Conservation (phyloP, 2,797 vertebrate genomes). For the Adrianichthys oophorus region DNA sequence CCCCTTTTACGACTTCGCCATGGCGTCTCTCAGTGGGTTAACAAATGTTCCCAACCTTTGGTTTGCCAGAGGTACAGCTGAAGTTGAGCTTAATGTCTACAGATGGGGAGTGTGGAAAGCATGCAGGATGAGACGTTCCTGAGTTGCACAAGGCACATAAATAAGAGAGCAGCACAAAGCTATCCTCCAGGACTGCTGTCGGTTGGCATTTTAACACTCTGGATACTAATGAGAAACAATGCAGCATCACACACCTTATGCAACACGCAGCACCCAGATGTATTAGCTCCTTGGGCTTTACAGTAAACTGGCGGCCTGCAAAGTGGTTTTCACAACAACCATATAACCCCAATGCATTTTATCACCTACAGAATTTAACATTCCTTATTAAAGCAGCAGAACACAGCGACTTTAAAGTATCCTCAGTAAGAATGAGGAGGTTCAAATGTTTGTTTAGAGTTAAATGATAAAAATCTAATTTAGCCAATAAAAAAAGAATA, state of each 20-base stretch:
- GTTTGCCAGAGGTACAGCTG: slow-evolving; percentile 69
- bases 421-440: too few species aligned
- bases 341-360: slow-evolving; percentile 3
- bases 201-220: slow-evolving; percentile 70
- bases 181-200: slow-evolving; percentile 77
- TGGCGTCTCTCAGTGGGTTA: slow-evolving; percentile 59
- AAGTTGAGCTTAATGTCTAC: slow-evolving; percentile 75
- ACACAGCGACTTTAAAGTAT: background rate
- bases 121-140: slow-evolving; percentile 70
- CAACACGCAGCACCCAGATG: slow-evolving; percentile 69
- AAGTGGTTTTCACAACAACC: slow-evolving; percentile 5
- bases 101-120: slow-evolving; percentile 70
- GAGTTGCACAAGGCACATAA: slow-evolving; percentile 67
- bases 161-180: slow-evolving; percentile 72
- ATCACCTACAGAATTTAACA: background rate
- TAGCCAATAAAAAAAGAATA: too few species aligned
- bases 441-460: too few species aligned
- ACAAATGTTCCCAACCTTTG: slow-evolving; percentile 67
- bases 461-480: too few species aligned
- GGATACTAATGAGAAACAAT: slow-evolving; percentile 76
- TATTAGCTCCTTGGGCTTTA: slow-evolving; percentile 41
- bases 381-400: background rate
- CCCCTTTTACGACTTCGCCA: slow-evolving; percentile 43
- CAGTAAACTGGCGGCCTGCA: slow-evolving; percentile 42
- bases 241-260: slow-evolving; percentile 72